Conservation (phyloP, 1,140 invertebrate species). For the Trichonephila clavata region DNA sequence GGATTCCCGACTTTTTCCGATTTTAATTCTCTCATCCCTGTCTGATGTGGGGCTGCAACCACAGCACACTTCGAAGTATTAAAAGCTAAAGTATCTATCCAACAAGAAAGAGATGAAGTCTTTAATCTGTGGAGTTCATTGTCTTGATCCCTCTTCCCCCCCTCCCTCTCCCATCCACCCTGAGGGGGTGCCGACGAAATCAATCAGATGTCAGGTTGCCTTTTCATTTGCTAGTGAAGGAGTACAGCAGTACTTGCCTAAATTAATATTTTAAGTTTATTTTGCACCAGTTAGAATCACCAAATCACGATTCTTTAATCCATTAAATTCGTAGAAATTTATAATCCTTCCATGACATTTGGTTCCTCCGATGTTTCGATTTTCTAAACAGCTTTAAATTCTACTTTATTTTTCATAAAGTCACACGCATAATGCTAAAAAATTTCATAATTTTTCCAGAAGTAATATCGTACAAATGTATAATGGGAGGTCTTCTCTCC, state of each 20-base stretch:
- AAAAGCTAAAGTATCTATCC: slow-evolving; percentile 13
- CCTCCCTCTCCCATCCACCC: not conserved
- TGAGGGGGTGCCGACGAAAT: not conserved
- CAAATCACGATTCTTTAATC: too few species aligned
- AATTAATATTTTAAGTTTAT: too few species aligned
- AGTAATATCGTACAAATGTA: too few species aligned
- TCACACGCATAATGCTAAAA: too few species aligned
- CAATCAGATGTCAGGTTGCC: not conserved
- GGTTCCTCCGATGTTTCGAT: too few species aligned
- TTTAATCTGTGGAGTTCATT: slow-evolving; percentile 18
- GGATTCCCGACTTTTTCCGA: not conserved
- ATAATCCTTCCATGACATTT: too few species aligned
- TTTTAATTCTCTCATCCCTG: slow-evolving; percentile 26
- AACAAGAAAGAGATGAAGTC: slow-evolving; percentile 21
- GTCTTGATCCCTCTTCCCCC: not conserved
- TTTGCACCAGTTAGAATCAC: too few species aligned
- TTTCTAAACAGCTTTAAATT: too few species aligned
- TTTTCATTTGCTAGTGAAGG: not conserved
- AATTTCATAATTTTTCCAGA: too few species aligned
- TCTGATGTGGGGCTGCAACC: not conserved
- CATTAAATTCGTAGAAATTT: too few species aligned
- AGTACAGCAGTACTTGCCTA: not conserved
- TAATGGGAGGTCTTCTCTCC: too few species aligned
- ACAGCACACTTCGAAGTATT: slow-evolving; percentile 16
- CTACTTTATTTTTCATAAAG: too few species aligned